phyloP scores from a whole-genome alignment of 1,140 invertebrate species.

The Pseudomyrmex dendroicus region DNA sequence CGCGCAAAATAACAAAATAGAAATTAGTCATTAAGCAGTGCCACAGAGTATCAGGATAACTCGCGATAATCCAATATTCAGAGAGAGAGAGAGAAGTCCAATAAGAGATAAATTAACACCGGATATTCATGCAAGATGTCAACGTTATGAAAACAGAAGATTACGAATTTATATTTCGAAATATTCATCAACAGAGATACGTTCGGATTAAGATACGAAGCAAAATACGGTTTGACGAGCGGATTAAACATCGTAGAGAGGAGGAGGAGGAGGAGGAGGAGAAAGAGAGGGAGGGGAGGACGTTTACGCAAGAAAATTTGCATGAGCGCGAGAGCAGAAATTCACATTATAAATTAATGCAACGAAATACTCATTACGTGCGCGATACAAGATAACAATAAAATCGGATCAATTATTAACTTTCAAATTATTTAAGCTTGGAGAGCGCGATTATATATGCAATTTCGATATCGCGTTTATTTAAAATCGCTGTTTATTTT shows the following conservation, averaged over 20 bases:
- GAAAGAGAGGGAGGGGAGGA: too few relatives aligned
- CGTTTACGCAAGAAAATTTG: slow-evolving; percentile 19
- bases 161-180: slow-evolving; percentile 50
- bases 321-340: not conserved
- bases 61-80: slow-evolving; percentile 32
- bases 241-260: slow-evolving; percentile 8
- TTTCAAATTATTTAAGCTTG: slow-evolving; percentile 12
- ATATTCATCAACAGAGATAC: slow-evolving; percentile 14
- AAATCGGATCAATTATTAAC: slow-evolving; percentile 10
- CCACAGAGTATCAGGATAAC: not conserved
- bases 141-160: slow-evolving; percentile 43
- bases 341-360: slow-evolving; percentile 38
- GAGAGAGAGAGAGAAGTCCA: not conserved
- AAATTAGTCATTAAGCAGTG: slow-evolving; percentile 5
- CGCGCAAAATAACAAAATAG: not conserved
- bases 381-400: not conserved
- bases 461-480: slow-evolving; percentile 18
- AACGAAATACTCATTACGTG: not conserved
- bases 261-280: too few relatives aligned
- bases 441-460: not conserved
- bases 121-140: slow-evolving; percentile 34
- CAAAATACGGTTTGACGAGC: slow-evolving; percentile 29
- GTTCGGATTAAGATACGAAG: slow-evolving; percentile 42
- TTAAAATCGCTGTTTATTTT: slow-evolving; percentile 30
- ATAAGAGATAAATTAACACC: slow-evolving; percentile 24